phyloP scores from a whole-genome alignment of 2,113 vertebrate genomes.

The Lagopus muta region DNA sequence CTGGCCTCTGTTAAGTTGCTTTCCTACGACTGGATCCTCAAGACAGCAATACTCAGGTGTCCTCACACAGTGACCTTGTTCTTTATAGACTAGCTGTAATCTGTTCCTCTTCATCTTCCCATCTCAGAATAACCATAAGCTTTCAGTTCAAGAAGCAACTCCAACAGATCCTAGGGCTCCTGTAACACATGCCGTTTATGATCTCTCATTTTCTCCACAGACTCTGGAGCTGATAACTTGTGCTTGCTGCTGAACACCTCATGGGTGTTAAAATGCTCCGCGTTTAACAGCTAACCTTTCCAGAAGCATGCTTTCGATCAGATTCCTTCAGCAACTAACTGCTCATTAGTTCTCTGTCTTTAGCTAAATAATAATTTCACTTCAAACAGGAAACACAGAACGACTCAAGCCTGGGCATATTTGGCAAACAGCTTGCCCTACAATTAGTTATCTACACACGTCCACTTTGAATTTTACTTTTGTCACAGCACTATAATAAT shows the following conservation, averaged over 20 bases:
- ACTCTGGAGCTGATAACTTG: neutral
- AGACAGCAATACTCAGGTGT: neutral
- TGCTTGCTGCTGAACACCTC: neutral
- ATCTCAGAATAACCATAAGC: accelerated
- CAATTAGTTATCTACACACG: constrained; percentile 32
- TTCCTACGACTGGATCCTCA: neutral
- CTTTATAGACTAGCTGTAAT: neutral
- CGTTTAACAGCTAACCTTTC: neutral
- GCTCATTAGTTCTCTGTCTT: neutral
- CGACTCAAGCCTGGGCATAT: neutral
- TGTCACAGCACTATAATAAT: constrained; percentile 3
- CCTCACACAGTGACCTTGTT: neutral
- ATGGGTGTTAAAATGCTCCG: neutral
- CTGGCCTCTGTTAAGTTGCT: neutral
- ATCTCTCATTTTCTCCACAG: neutral
- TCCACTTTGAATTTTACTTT: constrained; percentile 30
- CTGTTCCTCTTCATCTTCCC: neutral
- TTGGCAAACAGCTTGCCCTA: neutral
- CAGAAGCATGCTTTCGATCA: neutral
- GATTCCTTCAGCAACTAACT: neutral
- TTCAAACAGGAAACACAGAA: constrained; percentile 6
- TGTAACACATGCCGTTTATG: neutral
- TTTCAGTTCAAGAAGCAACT: neutral
- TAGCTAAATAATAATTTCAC: neutral
- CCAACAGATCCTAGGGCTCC: neutral